A percentile compares a stretch with the other conserved stretches of the same genome.
Evolutionary conservation across 2,888 invertebrate species (phyloP).

Genomic region (Portevinia maculata): DNA sequence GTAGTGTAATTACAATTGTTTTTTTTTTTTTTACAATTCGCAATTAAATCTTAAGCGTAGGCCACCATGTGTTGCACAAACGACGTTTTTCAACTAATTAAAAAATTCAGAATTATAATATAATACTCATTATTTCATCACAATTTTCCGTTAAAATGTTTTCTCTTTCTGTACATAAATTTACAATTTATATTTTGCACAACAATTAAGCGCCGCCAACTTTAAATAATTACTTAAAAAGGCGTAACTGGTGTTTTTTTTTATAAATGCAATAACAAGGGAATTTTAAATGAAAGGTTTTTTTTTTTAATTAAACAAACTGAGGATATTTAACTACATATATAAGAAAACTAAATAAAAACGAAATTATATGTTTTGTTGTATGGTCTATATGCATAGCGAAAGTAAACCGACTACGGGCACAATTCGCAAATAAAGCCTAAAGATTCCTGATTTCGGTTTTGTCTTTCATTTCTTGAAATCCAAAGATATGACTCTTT

Average conservation of each 20-base stretch:
- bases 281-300: conserved; percentile 36
- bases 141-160: conserved; percentile 72
- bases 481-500: conserved; percentile 73
- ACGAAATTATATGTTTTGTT: conserved; percentile 28
- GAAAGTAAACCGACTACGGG: conserved; percentile 30
- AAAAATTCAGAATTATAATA: conserved; percentile 69
- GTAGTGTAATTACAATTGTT: conserved; percentile 61
- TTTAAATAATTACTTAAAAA: conserved; percentile 35
- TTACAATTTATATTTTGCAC: conserved; percentile 63
- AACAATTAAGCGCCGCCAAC: conserved; percentile 57
- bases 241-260: conserved; percentile 37
- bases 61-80: conserved; percentile 74
- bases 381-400: conserved; percentile 45
- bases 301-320: conserved; percentile 22
- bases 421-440: conserved; percentile 69
- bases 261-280: conserved; percentile 65
- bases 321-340: conserved; percentile 18
- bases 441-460: conserved; percentile 73
- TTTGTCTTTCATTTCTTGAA: conserved; percentile 73
- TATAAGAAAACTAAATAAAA: conserved; percentile 28
- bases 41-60: conserved; percentile 71
- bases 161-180: conserved; percentile 59
- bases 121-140: conserved; percentile 74
- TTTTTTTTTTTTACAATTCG: conserved; percentile 50
- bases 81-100: conserved; percentile 55